Base-by-base conservation (phyloP, 2,113 vertebrate species). In the Oncorhynchus nerka region DNA sequence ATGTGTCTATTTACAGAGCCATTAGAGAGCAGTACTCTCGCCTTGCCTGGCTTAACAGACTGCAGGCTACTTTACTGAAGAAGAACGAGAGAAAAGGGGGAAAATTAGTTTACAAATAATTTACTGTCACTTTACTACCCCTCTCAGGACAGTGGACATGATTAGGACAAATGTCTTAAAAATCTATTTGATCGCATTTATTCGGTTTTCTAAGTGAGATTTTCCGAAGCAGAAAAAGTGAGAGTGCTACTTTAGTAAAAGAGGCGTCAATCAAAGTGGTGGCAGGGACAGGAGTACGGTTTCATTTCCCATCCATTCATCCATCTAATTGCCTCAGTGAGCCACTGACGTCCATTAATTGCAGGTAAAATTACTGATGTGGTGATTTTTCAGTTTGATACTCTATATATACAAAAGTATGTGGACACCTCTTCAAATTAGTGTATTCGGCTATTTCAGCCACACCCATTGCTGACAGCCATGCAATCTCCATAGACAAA, bases 31-130 rank as follows among this genome's bases (percentile, higher is more conserved):
- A 9, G 8, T n/a, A 30, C 55, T n/a, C 55, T 62, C 26, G 30
- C 70, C 28, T 30, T 6, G 24, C 9, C 39, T 24, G 16, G 28
- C 8, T 39, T 48, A 48, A 74, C 39, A 39, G 34, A 67, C 62
- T 49, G 5, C 32, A 81, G 48, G 70, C 70, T 69, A 71, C 62
- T 77, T 62, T 51, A 28, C 69, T 61, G 81, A 73, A 20, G 75
- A 74, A 19, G 48, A 20, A 34, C 30, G 55, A 45, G 30, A 32
- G 74, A 32, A 62, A 73, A 24, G 59, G 7, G 49, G 57, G 15
- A 76, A 73, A 77, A 82, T 4, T 51, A 75, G 74, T 74, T 84
- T 45, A 83, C 78, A 72, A 69, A 74, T 68, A 66, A 85, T 82
- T 83, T 82, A 73, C 64, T 57, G 62, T 70, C 74, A 73, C 77